Evolutionary conservation across 2,797 vertebrate species (phyloP), one percentile per base, ranked within the genome.

Genomic region (Chaenodraco wilsoni): DNA sequence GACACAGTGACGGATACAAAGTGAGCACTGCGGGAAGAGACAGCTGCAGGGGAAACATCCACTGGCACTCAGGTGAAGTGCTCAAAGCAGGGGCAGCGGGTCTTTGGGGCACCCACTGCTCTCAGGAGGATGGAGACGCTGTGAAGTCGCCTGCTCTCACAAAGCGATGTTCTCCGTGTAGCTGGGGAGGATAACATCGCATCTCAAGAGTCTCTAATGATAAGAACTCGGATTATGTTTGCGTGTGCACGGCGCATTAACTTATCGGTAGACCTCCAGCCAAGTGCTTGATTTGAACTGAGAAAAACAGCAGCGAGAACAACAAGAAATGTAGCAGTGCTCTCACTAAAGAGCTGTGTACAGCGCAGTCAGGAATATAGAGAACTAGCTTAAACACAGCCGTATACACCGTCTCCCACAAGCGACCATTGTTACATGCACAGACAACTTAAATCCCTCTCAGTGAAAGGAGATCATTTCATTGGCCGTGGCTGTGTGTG

Each of bases 401-500:
- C 46, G 68, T 13, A 58, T 3, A 81, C 23, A 45, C 6, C 4
- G 9, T 16, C 1, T 0, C 21, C 15, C 44, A 61, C 9, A n/a
- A 44, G n/a, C 41, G 12, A 37, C 33, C 10, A 54, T 52, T 37
- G 45, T 11, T 17, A 48, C 23, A 21, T 33, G 65, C 55, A 52
- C 63, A 43, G 52, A 58, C 1, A 0, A 43, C 21, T 68, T 62
- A 58, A 85, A 72, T 64, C 51, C 60, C 14, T 67, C 58, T 55
- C 57, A 49, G 48, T 74, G 70, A 64, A 68, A 57, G 27, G 33
- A 51, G 27, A 17, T 68, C 50, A 45, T 55, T 86, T 84, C 75
- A 70, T 82, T 71, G 44, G 31, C 15, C 44, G 63, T 12, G 10
- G 58, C 76, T 59, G 72, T 72, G 81, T 83, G 79, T 58, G 76